Percentiles rank a stretch among this genome's conserved stretches.
These are phyloP conservation scores for Phrynocephalus guinanensis DNA, from an alignment of 2,797 vertebrate species.

Conservation along the genomic window DNA sequence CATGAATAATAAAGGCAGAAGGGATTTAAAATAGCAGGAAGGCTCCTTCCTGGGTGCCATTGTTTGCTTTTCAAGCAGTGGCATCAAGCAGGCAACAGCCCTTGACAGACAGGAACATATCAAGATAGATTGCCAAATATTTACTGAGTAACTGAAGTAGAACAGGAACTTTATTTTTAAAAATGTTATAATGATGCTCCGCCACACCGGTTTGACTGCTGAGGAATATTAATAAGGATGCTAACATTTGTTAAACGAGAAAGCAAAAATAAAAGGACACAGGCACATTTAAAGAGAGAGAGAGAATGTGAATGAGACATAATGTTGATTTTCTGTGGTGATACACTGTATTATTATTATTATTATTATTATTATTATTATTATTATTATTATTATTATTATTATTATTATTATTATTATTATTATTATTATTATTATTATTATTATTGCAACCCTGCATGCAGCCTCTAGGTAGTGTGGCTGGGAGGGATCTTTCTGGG, in stretches of 20 bases:
- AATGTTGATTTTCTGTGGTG: neutral
- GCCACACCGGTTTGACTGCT: constrained; percentile 29
- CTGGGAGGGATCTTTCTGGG: too few species aligned
- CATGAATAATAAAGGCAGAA: constrained; percentile 18
- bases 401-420: too few species aligned
- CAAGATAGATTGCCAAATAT: constrained; percentile 63
- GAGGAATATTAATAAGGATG: constrained; percentile 54
- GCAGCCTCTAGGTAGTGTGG: too few species aligned
- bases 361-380: too few species aligned
- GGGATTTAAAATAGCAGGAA: neutral
- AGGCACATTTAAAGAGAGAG: neutral
- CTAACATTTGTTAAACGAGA: constrained; percentile 43
- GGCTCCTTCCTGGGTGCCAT: neutral
- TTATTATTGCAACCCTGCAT: too few species aligned
- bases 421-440: too few species aligned
- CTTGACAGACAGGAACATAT: constrained; percentile 50
- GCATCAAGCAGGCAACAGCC: constrained; percentile 36
- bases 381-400: too few species aligned
- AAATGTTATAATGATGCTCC: constrained; percentile 61
- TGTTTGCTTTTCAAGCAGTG: constrained; percentile 29
- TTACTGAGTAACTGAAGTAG: constrained; percentile 60
- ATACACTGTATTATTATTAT: neutral
- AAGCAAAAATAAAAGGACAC: neutral
- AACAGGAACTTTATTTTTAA: constrained; percentile 58
- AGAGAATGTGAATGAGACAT: neutral